A percentile compares a stretch with the other conserved stretches of the same genome.
phyloP scores from a whole-genome alignment of 2,888 invertebrate species.

The Leptopterna dolabrata region DNA sequence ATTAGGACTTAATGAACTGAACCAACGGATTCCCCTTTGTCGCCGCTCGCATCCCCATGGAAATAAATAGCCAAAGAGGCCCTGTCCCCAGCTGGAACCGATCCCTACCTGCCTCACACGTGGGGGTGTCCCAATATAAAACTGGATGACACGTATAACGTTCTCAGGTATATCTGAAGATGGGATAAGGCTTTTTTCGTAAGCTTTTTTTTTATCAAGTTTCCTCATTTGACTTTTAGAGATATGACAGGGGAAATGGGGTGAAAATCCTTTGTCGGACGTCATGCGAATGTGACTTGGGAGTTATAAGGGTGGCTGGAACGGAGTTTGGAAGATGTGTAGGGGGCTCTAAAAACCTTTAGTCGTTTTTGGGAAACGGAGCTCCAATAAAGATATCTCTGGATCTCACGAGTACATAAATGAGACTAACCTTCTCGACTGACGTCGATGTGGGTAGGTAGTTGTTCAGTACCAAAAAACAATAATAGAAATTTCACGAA shows the following conservation, averaged over 20 bases:
- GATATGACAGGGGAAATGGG: slow-evolving; percentile 44
- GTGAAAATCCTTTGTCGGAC: slow-evolving; percentile 37
- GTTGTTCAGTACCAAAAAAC: too few species aligned
- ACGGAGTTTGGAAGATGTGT: background rate
- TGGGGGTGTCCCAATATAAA: slow-evolving; percentile 34
- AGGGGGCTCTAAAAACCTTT: background rate
- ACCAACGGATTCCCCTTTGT: slow-evolving; percentile 4
- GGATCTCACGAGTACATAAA: too few species aligned
- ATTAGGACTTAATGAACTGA: slow-evolving; percentile 38
- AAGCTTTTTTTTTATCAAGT: background rate
- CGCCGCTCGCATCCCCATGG: background rate
- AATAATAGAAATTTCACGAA: too few species aligned
- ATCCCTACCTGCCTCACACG: slow-evolving; percentile 13
- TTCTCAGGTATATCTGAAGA: slow-evolving; percentile 15
- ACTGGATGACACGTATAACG: slow-evolving; percentile 43
- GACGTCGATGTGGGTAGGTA: too few species aligned
- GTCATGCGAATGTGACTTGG: slow-evolving; percentile 44
- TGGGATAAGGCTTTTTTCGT: background rate
- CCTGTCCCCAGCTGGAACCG: background rate
- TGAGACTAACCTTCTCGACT: too few species aligned
- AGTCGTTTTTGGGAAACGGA: background rate
- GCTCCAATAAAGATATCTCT: background rate
- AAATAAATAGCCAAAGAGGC: slow-evolving; percentile 3
- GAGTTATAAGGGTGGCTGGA: slow-evolving; percentile 24
- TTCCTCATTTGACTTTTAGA: background rate